Base-by-base conservation (phyloP, 2,113 vertebrate species). In the Solea solea region DNA sequence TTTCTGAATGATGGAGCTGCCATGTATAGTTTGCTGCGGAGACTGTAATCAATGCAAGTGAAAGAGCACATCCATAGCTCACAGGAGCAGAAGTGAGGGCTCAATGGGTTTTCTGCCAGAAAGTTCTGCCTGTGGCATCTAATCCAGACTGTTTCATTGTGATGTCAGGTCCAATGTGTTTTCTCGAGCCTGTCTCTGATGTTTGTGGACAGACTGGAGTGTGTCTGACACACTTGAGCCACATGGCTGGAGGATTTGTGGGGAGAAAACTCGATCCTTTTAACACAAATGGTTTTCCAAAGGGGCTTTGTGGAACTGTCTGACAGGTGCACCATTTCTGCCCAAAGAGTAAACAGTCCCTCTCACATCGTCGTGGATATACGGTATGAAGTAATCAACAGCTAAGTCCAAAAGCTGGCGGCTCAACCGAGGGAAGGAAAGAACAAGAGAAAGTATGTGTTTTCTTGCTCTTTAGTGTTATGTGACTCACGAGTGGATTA, bases 401-500 rank as follows among this genome's bases (percentile, higher is more conserved):
- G 16, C 45, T 13, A 73, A 56, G 54, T 76, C 51, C 58, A 14
- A 59, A 54, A 55, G 61, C 41, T 44, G 46, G 34, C 2, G 9
- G 5, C 14, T 40, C 21, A 67, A 68, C 3, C 56, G 10, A 74
- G 58, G 27, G 40, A 53, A 64, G 2, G 39, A 39, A 42, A 73
- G 0, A 40, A 41, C 42, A 76, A 52, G 59, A 69, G 45, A 82
- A 80, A 82, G 61, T 58, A 11, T 15, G n/a, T 57, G 69, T 67
- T 66, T 71, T 80, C 27, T 57, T 11, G 55, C 41, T 59, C 9
- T 63, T 51, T 12, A 41, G 34, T 65, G 45, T 65, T 56, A 49
- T 75, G 54, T 52, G 65, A 0, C 25, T 69, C 16, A 76, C 55
- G 49, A 72, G 46, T 49, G 55, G 45, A 82, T 80, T 76, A 51